phyloP scores from a whole-genome alignment of 2,113 vertebrate genomes.

The Phyllostomus hastatus region DNA sequence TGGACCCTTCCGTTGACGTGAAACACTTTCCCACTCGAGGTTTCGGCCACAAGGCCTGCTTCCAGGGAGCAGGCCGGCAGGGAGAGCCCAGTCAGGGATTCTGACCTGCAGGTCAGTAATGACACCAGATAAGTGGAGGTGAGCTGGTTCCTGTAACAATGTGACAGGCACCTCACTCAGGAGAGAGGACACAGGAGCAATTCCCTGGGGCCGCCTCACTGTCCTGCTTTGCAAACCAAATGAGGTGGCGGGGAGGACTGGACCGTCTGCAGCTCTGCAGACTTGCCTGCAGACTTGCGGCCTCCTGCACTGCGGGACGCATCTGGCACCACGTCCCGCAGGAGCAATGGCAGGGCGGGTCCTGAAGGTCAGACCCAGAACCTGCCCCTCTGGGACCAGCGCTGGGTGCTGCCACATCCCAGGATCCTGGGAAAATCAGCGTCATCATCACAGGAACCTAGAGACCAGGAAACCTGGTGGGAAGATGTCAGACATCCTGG shows the following conservation, averaged over 20 bases:
- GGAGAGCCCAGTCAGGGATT: not conserved
- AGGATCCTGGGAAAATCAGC: constrained; percentile 44
- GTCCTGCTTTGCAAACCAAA: constrained; percentile 10
- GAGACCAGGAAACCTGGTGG: constrained; percentile 37
- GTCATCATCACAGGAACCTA: constrained; percentile 58
- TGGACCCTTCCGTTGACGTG: too few species aligned
- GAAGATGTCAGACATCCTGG: constrained; percentile 52
- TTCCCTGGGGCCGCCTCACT: constrained; percentile 56
- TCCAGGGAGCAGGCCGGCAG: not conserved
- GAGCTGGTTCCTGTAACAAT: constrained; percentile 39
- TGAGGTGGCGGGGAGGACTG: not conserved
- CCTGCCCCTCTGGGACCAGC: not conserved
- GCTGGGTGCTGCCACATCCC: not conserved
- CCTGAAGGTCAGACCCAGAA: constrained; percentile 39
- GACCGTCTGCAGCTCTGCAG: too few species aligned
- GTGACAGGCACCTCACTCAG: not conserved
- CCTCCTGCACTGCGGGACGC: not conserved
- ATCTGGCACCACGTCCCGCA: not conserved
- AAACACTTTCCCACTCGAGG: not conserved
- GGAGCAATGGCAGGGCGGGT: not conserved
- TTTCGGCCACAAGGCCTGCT: not conserved
- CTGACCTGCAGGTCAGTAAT: constrained; percentile 36
- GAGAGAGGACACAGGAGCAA: constrained; percentile 45
- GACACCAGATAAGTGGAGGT: constrained; percentile 50
- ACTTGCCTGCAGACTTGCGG: too few species aligned